Conservation (phyloP, 2,113 vertebrate genomes). For the Camelus bactrianus region DNA sequence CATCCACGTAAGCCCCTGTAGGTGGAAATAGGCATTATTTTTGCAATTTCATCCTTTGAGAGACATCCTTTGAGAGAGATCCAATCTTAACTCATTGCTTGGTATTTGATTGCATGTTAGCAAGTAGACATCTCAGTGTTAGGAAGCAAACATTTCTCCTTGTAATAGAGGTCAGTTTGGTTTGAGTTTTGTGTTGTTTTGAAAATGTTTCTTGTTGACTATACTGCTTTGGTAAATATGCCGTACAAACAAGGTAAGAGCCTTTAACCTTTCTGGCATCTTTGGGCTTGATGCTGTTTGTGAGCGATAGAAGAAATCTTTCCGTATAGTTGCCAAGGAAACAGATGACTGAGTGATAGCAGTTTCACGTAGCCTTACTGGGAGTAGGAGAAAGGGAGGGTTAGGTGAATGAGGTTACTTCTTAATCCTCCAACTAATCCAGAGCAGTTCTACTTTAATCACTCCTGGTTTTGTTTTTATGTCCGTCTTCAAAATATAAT, state of each 20-base stretch:
- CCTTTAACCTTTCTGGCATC: background rate
- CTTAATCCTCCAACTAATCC: background rate
- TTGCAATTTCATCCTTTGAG: background rate
- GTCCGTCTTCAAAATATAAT: background rate
- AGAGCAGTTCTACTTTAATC: background rate
- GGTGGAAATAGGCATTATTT: background rate
- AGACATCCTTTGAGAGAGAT: background rate
- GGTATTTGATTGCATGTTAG: background rate
- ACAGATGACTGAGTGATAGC: background rate
- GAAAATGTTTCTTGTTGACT: background rate
- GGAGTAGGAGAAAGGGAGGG: background rate
- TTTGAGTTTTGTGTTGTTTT: background rate
- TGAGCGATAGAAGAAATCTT: background rate
- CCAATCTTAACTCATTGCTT: background rate
- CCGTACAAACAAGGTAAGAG: background rate
- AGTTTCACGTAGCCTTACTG: background rate
- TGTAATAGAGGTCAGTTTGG: background rate
- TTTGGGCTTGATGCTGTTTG: background rate
- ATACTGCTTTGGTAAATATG: background rate
- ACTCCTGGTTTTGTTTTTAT: background rate
- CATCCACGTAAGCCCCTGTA: background rate
- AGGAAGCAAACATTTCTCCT: background rate
- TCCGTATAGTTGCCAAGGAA: background rate
- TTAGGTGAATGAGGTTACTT: background rate
- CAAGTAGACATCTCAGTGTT: background rate